These are phyloP conservation scores for Cinclus mexicanus DNA, from an alignment of 2,113 vertebrate species.

Conservation along the genomic window DNA sequence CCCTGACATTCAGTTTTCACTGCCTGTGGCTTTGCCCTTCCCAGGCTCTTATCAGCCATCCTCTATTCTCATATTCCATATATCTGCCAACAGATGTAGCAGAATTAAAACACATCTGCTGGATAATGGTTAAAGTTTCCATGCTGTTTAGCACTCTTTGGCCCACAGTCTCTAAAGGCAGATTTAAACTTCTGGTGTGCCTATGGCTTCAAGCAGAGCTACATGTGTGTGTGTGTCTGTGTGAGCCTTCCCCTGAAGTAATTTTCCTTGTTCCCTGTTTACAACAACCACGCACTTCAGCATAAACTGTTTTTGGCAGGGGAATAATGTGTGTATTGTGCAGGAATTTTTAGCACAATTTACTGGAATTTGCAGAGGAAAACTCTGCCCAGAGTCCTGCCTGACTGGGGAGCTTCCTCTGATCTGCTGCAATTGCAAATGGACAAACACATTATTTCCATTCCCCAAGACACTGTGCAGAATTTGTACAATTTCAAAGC, in stretches of 20 bases:
- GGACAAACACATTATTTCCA: conserved; percentile 30
- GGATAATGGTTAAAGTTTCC: conserved; percentile 8
- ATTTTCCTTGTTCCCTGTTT: conserved; percentile 8
- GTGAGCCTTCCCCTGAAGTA: background rate
- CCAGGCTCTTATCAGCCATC: background rate
- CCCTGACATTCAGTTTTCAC: conserved; percentile 46
- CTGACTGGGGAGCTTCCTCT: background rate
- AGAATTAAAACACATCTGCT: conserved; percentile 39
- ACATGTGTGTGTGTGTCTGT: background rate
- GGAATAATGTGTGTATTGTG: conserved; percentile 23
- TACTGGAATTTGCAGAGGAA: conserved; percentile 23
- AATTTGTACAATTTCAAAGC: conserved; percentile 29
- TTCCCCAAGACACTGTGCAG: background rate
- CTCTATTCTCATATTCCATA: background rate
- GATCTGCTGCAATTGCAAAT: background rate
- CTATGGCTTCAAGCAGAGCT: background rate
- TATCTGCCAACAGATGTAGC: conserved; percentile 22
- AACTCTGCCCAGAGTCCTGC: background rate
- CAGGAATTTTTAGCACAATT: conserved; percentile 7
- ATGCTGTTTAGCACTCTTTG: background rate
- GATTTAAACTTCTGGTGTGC: conserved; percentile 15
- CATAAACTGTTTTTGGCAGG: conserved; percentile 25
- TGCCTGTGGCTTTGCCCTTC: background rate
- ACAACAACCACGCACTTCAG: conserved; percentile 6
- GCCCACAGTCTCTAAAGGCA: background rate